Evolutionary conservation across 2,797 vertebrate genomes (phyloP).

Genomic region (Centropyge bicolor): DNA sequence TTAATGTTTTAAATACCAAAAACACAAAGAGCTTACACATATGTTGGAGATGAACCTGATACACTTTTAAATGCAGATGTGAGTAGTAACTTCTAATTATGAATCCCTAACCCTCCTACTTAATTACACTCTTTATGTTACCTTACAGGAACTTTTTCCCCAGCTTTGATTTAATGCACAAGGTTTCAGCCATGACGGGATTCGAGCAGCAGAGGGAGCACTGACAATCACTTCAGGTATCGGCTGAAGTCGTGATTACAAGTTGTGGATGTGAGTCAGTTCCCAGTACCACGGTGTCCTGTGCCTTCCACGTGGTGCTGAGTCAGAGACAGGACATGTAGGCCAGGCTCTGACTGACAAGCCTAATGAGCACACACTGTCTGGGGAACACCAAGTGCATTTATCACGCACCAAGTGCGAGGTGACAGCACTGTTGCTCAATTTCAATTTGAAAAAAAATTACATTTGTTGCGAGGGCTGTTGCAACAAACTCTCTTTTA

Average conservation of each 20-base stretch:
- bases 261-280: conserved; percentile 66
- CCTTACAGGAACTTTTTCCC: neutral
- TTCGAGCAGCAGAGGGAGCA: conserved; percentile 67
- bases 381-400: conserved; percentile 22
- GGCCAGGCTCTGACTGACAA: conserved; percentile 44
- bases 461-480: neutral
- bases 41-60: no score
- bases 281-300: conserved; percentile 65
- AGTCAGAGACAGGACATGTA: conserved; percentile 71
- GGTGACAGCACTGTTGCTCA: conserved; percentile 9
- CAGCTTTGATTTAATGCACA: no score
- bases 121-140: neutral
- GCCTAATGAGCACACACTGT: conserved; percentile 42
- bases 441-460: neutral
- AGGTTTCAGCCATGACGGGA: neutral
- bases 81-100: neutral
- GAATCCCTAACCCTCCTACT: neutral
- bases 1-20: neutral
- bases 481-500: neutral
- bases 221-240: neutral
- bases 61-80: neutral
- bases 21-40: neutral
- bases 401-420: conserved; percentile 22
- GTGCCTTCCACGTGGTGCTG: conserved; percentile 75
- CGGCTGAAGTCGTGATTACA: conserved; percentile 37